These are phyloP conservation scores for Nannobrachium achirus DNA, from an alignment of 2,113 vertebrate species.

Conservation along the genomic window DNA sequence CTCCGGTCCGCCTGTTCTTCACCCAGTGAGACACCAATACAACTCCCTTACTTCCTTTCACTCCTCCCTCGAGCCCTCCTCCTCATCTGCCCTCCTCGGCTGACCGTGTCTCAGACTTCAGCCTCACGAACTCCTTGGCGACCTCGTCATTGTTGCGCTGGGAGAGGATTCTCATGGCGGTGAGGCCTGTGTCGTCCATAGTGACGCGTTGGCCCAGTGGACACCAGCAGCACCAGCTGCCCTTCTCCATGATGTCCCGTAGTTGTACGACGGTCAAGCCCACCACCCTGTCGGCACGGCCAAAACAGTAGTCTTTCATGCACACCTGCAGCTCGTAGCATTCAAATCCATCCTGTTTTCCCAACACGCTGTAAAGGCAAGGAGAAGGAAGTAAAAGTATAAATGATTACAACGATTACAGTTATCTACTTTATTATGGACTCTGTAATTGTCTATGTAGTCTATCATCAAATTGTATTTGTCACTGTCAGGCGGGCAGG, in stretches of 20 bases:
- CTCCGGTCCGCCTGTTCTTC: not conserved
- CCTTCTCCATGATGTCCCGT: constrained; percentile 87
- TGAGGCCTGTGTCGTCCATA: constrained; percentile 97
- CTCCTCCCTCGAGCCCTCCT: not conserved
- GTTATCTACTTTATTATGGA: no score
- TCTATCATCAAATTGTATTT: no score
- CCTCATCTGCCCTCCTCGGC: constrained; percentile 91
- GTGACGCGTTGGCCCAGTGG: constrained; percentile 88
- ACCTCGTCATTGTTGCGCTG: constrained; percentile 97
- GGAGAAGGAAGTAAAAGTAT: not conserved
- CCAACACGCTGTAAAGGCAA: constrained; percentile 82
- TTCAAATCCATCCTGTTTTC: constrained; percentile 91
- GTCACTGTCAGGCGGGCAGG: no score
- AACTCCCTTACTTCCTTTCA: not conserved
- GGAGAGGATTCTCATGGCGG: constrained; percentile 94
- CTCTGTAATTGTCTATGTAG: no score
- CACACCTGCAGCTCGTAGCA: constrained; percentile 96
- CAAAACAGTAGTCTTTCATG: constrained; percentile 98
- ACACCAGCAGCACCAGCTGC: constrained; percentile 95
- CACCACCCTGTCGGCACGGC: constrained; percentile 91
- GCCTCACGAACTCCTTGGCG: constrained; percentile 94
- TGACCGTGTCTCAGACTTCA: constrained; percentile 95
- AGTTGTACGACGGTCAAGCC: constrained; percentile 92
- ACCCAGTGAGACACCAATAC: no score
- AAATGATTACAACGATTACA: no score